Evolutionary conservation across 2,797 vertebrate species (phyloP), one percentile per base, ranked within the genome.

Genomic region (Petrocephalus sullivani): DNA sequence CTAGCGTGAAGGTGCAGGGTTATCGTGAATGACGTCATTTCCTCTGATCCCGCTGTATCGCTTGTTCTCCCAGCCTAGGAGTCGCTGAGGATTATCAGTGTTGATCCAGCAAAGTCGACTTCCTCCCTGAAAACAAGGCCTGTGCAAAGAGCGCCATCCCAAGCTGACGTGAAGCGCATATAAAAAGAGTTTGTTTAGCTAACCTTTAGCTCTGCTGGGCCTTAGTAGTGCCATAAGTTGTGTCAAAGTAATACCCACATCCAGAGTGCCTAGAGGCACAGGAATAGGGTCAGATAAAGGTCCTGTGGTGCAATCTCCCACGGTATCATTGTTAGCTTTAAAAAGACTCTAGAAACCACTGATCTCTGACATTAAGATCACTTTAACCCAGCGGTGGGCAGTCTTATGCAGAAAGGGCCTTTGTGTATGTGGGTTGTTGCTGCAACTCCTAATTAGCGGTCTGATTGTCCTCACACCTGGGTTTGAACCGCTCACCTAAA

Each of bases 71-170:
- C 51, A 37, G 46, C 49, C 14, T 51, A 23, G 54, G 33, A 41
- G 23, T 28, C 14, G 2, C 60, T 67, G 41, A 61, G 28, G 23
- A 64, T 85, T 85, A 88, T 85, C 87, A 85, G 23, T 88, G 87
- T 88, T 88, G 87, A 67, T 85, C 83, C 87, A 88, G 87, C 60
- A 67, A 51, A 5, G 28, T n/a, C 60, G 16, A 84, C 82, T 88
- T 88, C 87, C 82, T 85, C 23, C 49, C 3, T 9, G 8, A 49
- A 49, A 67, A 56, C 41, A 28, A 56, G 60, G 82, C 81, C 3
- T 19, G 2, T 71, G 58, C 83, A 64, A 37, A 56, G 60, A 56
- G 16, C 28, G 21, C 60, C 33, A 49, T 51, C 46, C 3, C 8
- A 51, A n/a, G n/a, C 56, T 71, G 16, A 85, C 12, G 19, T 71